Base-by-base conservation (phyloP, 2,113 vertebrate genomes). In the Dissostichus mawsoni region DNA sequence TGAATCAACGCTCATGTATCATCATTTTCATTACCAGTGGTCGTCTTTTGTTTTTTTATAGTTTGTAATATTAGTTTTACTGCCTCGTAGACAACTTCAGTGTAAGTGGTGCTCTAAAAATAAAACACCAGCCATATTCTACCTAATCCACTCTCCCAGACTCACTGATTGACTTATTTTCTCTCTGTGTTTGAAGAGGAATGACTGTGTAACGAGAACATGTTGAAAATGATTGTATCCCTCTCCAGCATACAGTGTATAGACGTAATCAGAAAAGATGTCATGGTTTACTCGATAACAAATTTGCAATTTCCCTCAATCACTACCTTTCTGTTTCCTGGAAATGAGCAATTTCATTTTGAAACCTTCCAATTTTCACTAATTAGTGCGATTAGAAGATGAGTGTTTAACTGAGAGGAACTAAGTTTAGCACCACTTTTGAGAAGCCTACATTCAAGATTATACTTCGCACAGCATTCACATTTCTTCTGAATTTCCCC, bases 321-420 rank as follows among this genome's bases (percentile, higher is more conserved):
- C 18, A 57, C 14, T 44, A 76, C 16, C 4, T 58, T 25, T 20
- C 29, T 36, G 48, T 61, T 85, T 61, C 1, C 76, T 58, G 74
- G 57, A 85, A 80, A 83, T 78, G 16, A 81, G 47, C 70, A 73
- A 57, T 79, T 84, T 82, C 33, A 0, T 1, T 69, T 8, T 68
- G 48, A 68, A 83, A 87, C 76, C 55, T 67, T 47, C 67, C 78
- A 59, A 71, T 82, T 47, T 88, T 72, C 62, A 78, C 68, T 57
- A 84, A 80, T 77, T 78, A 84, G 58, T n/a, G 23, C 59, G 64
- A 78, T 45, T 51, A 76, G 65, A 20, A 55, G 56, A 64, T 17
- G 11, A 45, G 4, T 64, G 70, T 76, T 64, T 78, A 25, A 47
- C 23, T 12, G 45, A 57, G 62, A 69, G 50, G 44, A 50, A 47